Evolutionary conservation across 30 jellyfish, hydroid and myxozoan species (phyloP), one percentile per base, ranked within the genome.

Genomic region (Phacellophora camtschatica): DNA sequence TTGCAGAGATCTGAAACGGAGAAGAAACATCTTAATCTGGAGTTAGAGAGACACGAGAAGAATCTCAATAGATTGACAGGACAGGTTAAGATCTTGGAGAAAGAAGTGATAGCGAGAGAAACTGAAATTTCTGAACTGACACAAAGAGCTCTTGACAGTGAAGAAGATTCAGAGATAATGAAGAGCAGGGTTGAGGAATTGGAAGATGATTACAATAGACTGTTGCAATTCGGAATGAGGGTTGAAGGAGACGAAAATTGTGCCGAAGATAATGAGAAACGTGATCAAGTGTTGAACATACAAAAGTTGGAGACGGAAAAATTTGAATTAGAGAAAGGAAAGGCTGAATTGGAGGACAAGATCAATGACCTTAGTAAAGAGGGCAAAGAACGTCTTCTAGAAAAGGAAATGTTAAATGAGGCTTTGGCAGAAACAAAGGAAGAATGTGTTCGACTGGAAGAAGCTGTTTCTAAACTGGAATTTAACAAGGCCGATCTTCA

Each of bases 161-260:
- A 83, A 55, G 95, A 71, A 18, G 95, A 83, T 16, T 75, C 71
- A 5, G 87, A 70, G 62, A 29, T 18, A 19, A 46, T 57, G 75
- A 83, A 70, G 50, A 43, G 33, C 54, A 41, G 84, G 68, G 54
- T 62, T 10, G 87, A 83, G 43, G 87, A 62, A 20, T 49, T 83
- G 69, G 85, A 81, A 32, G 85, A 81, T 68, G 92, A 78, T 27
- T 78, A 78, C 43, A 68, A 78, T 6, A 78, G 67, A 74, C 72
- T 78, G 29, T 43, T 78, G 65, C 82, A 78, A 34, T 63, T 37
- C 49, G 82, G 90, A 8, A 78, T 78, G 90, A 50, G 62, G 62
- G 66, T 53, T 1, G 90, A 78, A 11, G 73, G 20, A 7, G 65
- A 64, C 30, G 82, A 64, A 0, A 74, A 41, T 8, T 64, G 56